Percentiles rank a stretch among this genome's conserved stretches.
These are phyloP conservation scores for Harlomillsia oculata DNA, from an alignment of 1,140 invertebrate genomes.

Conservation along the genomic window DNA sequence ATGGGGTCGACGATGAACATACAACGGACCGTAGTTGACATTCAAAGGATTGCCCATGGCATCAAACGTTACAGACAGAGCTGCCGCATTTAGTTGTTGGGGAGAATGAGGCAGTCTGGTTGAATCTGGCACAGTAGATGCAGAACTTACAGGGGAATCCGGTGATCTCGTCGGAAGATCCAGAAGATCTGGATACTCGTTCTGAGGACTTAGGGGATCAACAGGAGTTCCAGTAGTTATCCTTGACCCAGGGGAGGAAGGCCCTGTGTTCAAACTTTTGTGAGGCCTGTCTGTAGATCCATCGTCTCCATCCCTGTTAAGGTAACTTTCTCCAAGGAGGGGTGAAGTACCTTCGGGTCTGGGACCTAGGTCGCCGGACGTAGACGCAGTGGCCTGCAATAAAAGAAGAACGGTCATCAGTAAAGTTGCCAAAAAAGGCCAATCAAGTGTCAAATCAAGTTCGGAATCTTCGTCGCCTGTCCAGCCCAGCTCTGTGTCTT, in stretches of 20 bases:
- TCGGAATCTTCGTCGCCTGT: too few species aligned
- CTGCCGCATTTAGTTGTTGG: conserved; percentile 39
- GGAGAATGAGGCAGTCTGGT: conserved; percentile 40
- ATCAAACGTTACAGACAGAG: conserved; percentile 39
- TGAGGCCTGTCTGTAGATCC: not conserved
- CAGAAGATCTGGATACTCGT: conserved; percentile 60
- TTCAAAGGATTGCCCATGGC: not conserved
- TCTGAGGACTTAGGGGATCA: not conserved
- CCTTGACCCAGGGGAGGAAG: not conserved
- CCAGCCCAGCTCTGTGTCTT: too few species aligned
- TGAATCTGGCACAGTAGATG: conserved; percentile 63
- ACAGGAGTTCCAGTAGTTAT: not conserved
- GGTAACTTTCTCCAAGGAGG: conserved; percentile 42
- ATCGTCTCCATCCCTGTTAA: not conserved
- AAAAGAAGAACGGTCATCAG: too few species aligned
- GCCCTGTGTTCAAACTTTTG: not conserved
- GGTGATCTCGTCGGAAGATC: conserved; percentile 62
- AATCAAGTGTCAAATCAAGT: too few species aligned
- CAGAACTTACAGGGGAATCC: conserved; percentile 58
- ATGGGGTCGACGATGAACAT: conserved; percentile 7
- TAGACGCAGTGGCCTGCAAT: conserved; percentile 19
- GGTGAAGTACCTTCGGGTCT: conserved; percentile 32
- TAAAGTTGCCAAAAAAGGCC: too few species aligned
- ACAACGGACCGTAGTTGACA: not conserved
- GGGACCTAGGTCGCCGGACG: conserved; percentile 33